Conservation (phyloP, 2,888 invertebrate species). For the Bellardia pandia region DNA sequence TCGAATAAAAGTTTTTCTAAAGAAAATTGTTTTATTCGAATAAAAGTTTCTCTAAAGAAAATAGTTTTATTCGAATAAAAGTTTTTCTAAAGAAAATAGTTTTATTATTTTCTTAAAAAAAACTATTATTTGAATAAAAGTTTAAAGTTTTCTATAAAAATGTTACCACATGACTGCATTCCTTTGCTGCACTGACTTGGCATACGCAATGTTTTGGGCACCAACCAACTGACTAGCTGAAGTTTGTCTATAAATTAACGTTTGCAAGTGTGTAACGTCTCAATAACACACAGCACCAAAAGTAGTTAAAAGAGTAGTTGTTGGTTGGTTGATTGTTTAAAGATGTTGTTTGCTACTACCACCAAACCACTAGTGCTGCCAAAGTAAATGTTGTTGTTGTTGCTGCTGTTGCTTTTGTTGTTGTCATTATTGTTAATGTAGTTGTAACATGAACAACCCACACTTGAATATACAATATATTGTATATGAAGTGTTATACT, state of each 20-base stretch:
- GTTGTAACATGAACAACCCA: slow-evolving; percentile 66
- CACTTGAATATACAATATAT: slow-evolving; percentile 67
- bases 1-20: too few relatives aligned
- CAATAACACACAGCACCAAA: slow-evolving; percentile 34
- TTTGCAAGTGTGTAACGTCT: slow-evolving; percentile 35
- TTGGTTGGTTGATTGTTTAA: slow-evolving; percentile 29
- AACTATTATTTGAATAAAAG: too few relatives aligned
- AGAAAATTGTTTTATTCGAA: too few relatives aligned
- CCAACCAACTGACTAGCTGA: neutral
- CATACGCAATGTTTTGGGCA: neutral
- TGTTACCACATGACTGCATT: neutral
- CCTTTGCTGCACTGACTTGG: neutral
- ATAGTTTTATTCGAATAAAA: too few relatives aligned
- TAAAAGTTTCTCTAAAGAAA: too few relatives aligned
- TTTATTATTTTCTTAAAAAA: neutral
- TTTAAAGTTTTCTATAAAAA: neutral
- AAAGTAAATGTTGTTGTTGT: neutral
- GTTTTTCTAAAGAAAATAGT: neutral
- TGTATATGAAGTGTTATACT: slow-evolving; percentile 65
- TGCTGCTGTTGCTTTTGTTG: slow-evolving; percentile 11
- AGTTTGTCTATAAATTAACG: slow-evolving; percentile 22
- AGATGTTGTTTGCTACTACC: slow-evolving; percentile 10
- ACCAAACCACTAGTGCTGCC: too few relatives aligned
- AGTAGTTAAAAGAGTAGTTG: slow-evolving; percentile 37
- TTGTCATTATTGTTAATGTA: slow-evolving; percentile 46